Evolutionary conservation across 1,140 invertebrate species (phyloP).

Genomic region (Steinernema feltiae): DNA sequence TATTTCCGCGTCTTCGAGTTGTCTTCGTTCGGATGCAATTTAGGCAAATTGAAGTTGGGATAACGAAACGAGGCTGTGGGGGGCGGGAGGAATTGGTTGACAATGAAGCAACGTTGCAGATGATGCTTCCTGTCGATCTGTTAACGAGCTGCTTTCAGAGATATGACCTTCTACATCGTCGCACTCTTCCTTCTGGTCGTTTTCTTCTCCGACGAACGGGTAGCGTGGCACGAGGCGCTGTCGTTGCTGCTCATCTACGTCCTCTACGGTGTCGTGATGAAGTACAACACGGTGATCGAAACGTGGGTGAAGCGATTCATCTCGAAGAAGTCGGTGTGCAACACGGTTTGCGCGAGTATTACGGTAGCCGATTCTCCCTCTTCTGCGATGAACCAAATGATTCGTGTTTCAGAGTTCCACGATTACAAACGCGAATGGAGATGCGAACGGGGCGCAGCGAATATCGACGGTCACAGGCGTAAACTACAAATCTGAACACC

Average conservation of each 20-base stretch:
- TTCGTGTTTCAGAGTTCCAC: neutral
- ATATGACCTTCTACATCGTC: constrained; percentile 60
- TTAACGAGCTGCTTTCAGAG: constrained; percentile 56
- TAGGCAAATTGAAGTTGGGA: neutral
- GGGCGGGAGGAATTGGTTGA: neutral
- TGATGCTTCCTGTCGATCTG: neutral
- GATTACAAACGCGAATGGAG: constrained; percentile 7
- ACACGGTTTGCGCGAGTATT: neutral
- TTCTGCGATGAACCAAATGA: constrained; percentile 3
- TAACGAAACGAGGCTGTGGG: neutral
- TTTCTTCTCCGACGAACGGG: constrained; percentile 58
- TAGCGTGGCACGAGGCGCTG: constrained; percentile 22
- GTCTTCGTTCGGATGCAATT: neutral
- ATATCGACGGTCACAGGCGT: neutral
- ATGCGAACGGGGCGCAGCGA: constrained; percentile 13
- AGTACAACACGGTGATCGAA: constrained; percentile 21
- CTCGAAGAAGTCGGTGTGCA: constrained; percentile 13
- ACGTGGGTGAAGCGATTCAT: constrained; percentile 14
- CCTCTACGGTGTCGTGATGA: constrained; percentile 25
- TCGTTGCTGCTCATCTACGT: constrained; percentile 20
- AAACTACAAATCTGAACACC: neutral
- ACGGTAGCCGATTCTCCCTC: neutral
- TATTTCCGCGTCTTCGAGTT: neutral
- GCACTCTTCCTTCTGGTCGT: constrained; percentile 58
- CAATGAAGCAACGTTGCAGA: neutral